Percentiles rank a stretch among this genome's conserved stretches.
These are phyloP conservation scores for Himalopsyche japonica DNA, from an alignment of 2,888 invertebrate genomes.

Conservation along the genomic window DNA sequence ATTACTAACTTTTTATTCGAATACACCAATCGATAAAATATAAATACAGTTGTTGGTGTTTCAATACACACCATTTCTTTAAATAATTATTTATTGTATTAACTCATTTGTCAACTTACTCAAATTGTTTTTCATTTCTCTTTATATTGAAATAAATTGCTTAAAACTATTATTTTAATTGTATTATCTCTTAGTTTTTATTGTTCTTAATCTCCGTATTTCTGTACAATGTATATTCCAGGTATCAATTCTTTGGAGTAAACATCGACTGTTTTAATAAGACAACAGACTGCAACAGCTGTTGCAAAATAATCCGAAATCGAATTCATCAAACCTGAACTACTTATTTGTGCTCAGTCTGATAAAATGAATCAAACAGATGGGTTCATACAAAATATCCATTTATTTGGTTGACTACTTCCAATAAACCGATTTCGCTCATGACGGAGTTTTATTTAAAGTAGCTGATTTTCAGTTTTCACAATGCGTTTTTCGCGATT, in stretches of 20 bases:
- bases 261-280: neutral
- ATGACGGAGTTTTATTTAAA: neutral
- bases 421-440: neutral
- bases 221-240: neutral
- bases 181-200: no score
- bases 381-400: neutral
- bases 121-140: no score
- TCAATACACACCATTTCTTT: no score
- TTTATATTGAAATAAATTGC: no score
- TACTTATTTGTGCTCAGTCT: no score
- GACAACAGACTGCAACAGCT: neutral
- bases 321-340: neutral
- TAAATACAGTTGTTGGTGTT: no score
- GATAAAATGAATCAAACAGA: neutral
- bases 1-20: no score
- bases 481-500: neutral
- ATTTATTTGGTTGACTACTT: neutral
- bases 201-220: no score
- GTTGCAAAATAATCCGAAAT: neutral
- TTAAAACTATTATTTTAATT: no score
- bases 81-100: no score
- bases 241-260: neutral
- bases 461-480: neutral
- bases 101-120: no score
- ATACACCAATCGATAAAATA: no score